Evolutionary conservation across 2,888 invertebrate species (phyloP), one percentile per base, ranked within the genome.

Genomic region (Drosophila parthenogenetica): DNA sequence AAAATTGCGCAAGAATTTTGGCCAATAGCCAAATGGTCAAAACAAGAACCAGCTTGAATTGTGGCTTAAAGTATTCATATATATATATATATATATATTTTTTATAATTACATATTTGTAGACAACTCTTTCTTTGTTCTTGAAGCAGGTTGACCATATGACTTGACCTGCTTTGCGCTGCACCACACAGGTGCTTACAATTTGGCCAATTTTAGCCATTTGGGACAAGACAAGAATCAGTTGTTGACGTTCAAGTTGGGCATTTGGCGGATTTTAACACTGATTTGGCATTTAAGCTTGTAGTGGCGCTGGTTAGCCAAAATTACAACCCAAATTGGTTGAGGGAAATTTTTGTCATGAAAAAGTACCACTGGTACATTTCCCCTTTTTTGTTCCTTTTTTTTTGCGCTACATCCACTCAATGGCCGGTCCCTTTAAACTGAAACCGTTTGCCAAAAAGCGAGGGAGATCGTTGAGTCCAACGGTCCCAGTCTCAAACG

Each of bases 111-210:
- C 17, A 35, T 40, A 43, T 22, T 29, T 22, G 42, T 43, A 65
- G 32, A 17, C 51, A 57, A 46, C 22, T 86, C 84, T 83, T 81
- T 83, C 87, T 79, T 74, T 83, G 81, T 79, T 83, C 84, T 83
- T 79, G 86, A 77, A 60, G 76, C 60, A 58, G 54, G 22, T 66
- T 72, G 55, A 54, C 46, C 69, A 40, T 10, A 16, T 37, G 63
- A 59, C 73, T 68, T 77, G 77, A 77, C 77, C 77, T 65, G 64
- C 46, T 25, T 42, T 32, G n/a, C 68, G 32, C 32, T 68, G 77
- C 85, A 69, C 62, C 50, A 62, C 81, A 69, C 62, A 46, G 64
- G 71, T 45, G 50, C 25, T 11, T 48, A 55, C 43, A 64, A 62
- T 53, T 60, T 57, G 74, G 58, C 43, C 64, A 77, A 55, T 62